Conservation (phyloP, 1,140 invertebrate species). For the Acromyrmex charruanus region DNA sequence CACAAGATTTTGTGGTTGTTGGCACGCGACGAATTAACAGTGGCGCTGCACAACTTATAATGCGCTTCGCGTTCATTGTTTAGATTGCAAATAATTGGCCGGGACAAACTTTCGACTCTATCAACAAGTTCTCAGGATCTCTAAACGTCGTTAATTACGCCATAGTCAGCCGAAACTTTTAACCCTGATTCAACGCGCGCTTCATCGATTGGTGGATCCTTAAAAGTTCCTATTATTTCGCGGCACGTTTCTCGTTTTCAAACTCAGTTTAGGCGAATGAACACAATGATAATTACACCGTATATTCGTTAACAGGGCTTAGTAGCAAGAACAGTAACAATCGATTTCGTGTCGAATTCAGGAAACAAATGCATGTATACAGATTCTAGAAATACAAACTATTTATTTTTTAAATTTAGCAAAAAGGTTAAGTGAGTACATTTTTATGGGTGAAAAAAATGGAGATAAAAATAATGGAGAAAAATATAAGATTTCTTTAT, state of each 20-base stretch:
- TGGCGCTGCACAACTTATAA: conserved; percentile 59
- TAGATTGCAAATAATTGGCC: conserved; percentile 70
- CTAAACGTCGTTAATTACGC: conserved; percentile 74
- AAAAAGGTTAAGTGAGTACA: background rate
- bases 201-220: conserved; percentile 38
- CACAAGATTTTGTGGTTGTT: conserved; percentile 19
- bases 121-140: conserved; percentile 65
- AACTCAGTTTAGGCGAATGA: conserved; percentile 51
- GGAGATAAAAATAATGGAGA: background rate
- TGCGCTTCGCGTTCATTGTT: conserved; percentile 60
- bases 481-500: background rate
- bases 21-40: conserved; percentile 27
- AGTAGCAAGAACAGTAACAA: conserved; percentile 53
- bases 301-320: conserved; percentile 56
- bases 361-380: background rate
- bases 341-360: conserved; percentile 20
- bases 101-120: conserved; percentile 61
- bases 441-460: background rate
- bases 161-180: conserved; percentile 61
- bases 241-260: conserved; percentile 51
- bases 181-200: conserved; percentile 59
- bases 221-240: conserved; percentile 58
- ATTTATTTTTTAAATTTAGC: background rate
- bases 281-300: conserved; percentile 66
- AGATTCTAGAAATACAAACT: background rate